Percentiles rank a stretch among this genome's conserved stretches.
Evolutionary conservation across 2,888 invertebrate species (phyloP).

Genomic region (Apodemia mormo): DNA sequence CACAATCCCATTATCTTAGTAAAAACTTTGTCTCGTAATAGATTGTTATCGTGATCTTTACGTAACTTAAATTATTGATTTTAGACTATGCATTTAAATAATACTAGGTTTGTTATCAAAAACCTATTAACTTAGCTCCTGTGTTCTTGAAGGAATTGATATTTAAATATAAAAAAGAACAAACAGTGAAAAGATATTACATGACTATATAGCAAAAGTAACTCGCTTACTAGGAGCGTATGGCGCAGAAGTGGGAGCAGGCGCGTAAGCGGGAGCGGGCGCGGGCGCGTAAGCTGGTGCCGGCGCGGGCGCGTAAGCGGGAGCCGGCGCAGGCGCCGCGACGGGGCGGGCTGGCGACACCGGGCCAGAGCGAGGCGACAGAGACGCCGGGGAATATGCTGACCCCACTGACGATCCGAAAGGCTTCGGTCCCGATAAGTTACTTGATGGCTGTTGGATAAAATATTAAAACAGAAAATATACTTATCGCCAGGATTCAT

Average conservation of each 20-base stretch:
- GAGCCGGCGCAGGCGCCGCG: conserved; percentile 46
- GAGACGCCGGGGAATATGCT: conserved; percentile 67
- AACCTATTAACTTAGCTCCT: too few relatives aligned
- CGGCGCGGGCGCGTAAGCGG: conserved; percentile 46
- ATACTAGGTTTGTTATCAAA: too few relatives aligned
- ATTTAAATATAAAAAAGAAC: neutral
- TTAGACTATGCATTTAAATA: too few relatives aligned
- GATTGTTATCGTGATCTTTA: too few relatives aligned
- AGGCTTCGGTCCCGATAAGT: conserved; percentile 82
- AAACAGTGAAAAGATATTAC: neutral
- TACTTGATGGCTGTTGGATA: conserved; percentile 68
- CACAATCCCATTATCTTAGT: too few relatives aligned
- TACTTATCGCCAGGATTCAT: too few relatives aligned
- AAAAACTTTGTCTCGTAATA: too few relatives aligned
- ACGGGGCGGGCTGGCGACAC: conserved; percentile 74
- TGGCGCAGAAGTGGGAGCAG: conserved; percentile 48
- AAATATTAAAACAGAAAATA: conserved; percentile 16
- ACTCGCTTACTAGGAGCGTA: conserved; percentile 79
- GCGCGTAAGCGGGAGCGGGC: conserved; percentile 39
- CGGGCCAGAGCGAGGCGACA: conserved; percentile 77
- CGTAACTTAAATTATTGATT: too few relatives aligned
- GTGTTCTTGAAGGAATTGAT: neutral
- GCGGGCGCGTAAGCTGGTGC: conserved; percentile 40
- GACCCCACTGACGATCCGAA: conserved; percentile 83
- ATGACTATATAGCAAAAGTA: conserved; percentile 69